Evolutionary conservation across 2,888 invertebrate genomes (phyloP).

Genomic region (Desoria tigrina): DNA sequence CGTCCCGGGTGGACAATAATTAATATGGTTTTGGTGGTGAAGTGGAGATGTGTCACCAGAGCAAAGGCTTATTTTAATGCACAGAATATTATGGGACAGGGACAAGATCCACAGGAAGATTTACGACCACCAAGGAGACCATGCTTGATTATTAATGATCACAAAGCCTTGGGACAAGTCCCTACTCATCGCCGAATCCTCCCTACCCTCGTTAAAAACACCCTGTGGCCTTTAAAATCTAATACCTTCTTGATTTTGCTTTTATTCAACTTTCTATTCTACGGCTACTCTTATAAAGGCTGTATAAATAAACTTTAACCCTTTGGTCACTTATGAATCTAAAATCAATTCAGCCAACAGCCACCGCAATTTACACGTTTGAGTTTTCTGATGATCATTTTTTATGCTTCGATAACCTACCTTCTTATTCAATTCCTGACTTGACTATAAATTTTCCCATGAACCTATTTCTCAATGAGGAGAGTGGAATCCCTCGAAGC

Average conservation of each 20-base stretch:
- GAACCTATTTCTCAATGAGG: background rate
- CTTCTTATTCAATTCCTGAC: background rate
- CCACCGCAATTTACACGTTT: too few relatives aligned
- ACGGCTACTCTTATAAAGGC: too few relatives aligned
- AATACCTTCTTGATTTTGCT: too few relatives aligned
- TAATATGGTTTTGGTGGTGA: slow-evolving; percentile 52
- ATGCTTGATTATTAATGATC: slow-evolving; percentile 50
- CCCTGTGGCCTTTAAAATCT: too few relatives aligned
- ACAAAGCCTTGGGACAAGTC: slow-evolving; percentile 14
- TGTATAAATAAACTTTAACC: too few relatives aligned
- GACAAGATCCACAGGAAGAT: slow-evolving; percentile 43
- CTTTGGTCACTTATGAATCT: too few relatives aligned
- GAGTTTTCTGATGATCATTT: too few relatives aligned
- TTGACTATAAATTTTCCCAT: background rate
- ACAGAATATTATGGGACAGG: slow-evolving; percentile 16
- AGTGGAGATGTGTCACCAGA: slow-evolving; percentile 52
- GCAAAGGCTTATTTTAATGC: slow-evolving; percentile 32
- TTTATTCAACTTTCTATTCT: too few relatives aligned
- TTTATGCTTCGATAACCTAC: too few relatives aligned
- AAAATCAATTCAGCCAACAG: too few relatives aligned
- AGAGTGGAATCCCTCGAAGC: background rate
- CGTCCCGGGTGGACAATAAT: slow-evolving; percentile 53
- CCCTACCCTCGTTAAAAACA: too few relatives aligned
- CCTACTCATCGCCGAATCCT: too few relatives aligned
- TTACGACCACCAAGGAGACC: slow-evolving; percentile 44